Evolutionary conservation across 1,140 invertebrate genomes (phyloP).

Genomic region (Cherax quadricarinatus): DNA sequence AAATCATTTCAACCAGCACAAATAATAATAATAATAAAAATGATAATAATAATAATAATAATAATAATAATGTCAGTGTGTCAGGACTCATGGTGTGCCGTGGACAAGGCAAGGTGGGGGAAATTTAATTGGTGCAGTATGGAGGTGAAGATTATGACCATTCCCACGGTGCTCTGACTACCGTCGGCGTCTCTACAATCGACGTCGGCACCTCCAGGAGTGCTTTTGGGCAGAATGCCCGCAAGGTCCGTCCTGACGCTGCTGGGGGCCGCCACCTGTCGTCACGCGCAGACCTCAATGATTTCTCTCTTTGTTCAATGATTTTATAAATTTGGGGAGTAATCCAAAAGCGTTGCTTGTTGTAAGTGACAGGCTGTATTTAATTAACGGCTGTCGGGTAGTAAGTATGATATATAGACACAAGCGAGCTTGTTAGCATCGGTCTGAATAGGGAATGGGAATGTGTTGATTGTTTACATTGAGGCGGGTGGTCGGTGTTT

Average conservation of each 20-base stretch:
- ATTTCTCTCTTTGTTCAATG: no score
- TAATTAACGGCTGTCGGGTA: neutral
- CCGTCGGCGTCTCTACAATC: neutral
- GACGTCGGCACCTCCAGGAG: conserved; percentile 8
- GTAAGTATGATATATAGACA: neutral
- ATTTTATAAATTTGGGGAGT: no score
- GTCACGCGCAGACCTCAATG: neutral
- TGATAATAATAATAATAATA: no score
- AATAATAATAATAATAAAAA: no score
- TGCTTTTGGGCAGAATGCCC: conserved; percentile 47
- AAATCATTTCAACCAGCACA: no score
- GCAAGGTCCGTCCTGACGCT: conserved; percentile 40
- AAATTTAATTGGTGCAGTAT: neutral
- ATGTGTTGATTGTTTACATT: conserved; percentile 41
- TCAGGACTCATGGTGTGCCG: no score
- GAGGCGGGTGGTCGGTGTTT: neutral
- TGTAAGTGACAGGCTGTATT: no score
- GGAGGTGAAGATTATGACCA: conserved; percentile 37
- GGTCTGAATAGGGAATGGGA: neutral
- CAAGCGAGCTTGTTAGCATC: no score
- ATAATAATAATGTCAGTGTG: no score
- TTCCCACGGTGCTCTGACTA: conserved; percentile 37
- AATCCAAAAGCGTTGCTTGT: no score
- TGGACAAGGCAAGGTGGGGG: no score
- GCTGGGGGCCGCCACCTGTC: conserved; percentile 44